Evolutionary conservation across 2,797 vertebrate genomes (phyloP), one percentile per base, ranked within the genome.

Genomic region (Diplodus puntazzo): DNA sequence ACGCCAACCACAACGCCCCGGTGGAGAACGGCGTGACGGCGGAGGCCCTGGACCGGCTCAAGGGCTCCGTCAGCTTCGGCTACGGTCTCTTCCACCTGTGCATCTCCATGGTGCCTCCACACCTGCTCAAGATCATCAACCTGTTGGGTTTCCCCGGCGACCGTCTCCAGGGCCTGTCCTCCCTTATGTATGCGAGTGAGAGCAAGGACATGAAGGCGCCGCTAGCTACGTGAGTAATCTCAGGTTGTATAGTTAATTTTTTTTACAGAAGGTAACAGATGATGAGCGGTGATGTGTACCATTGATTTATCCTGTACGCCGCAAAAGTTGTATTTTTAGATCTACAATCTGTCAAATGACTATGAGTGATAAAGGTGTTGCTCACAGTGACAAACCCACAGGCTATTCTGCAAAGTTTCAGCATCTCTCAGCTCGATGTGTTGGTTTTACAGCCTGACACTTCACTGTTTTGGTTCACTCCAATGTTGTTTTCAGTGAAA

Each of bases 171-270:
- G 98, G 98, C 82, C 96, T 99, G 87, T 97, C 97, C 85, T 98
- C 98, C 79, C 96, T 99, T 70, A 96, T 97, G 94, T 99, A 98
- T 81, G 98, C 98, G 79, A 99, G 98, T 84, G 98, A 99, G 96
- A 99, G 98, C 96, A 98, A 97, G 93, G 98, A 99, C 96, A 99
- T 99, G 98, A 99, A 99, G 96, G 98, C 98, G 76, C 98, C 98
- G 62, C 96, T 99, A 79, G 98, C 98, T 92, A 99, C 98, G 98
- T 99, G 96, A 99, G 98, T 98, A 94, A 92, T 89, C 54, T 45
- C 13, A 25, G 10, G 5, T 54, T 43, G 21, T 5, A 1, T 34
- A 2, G 18, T 79, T 16, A 1, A 39, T 13, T 42, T 12, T 42
- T 53, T 48, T 59, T 1, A 17, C 42, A 79, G 16, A 68, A 39